These are phyloP conservation scores for Ariopsis seemanni DNA, from an alignment of 2,113 vertebrate genomes.

Conservation along the genomic window DNA sequence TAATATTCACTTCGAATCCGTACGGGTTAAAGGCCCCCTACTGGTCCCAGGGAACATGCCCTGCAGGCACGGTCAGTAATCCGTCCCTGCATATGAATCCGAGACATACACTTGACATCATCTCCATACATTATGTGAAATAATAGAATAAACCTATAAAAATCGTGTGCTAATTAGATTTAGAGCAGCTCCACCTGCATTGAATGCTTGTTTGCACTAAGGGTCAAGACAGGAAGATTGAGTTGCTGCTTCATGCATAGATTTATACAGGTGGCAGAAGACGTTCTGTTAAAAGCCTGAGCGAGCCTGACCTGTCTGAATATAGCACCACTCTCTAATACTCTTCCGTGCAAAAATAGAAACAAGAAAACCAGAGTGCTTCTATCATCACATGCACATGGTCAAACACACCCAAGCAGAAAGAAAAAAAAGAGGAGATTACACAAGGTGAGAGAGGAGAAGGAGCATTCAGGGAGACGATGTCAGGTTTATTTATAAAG, in stretches of 20 bases:
- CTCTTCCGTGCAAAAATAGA: slow-evolving; percentile 11
- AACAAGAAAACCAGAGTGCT: slow-evolving; percentile 33
- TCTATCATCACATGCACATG: slow-evolving; percentile 14
- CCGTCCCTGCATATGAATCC: not conserved
- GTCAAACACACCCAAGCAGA: not conserved
- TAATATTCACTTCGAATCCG: not conserved
- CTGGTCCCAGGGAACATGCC: not conserved
- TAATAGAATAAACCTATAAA: not conserved
- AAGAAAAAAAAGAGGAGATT: not conserved
- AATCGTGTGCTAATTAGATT: not conserved
- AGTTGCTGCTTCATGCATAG: slow-evolving; percentile 46
- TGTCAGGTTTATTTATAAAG: not conserved
- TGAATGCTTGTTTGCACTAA: not conserved
- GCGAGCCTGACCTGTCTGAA: slow-evolving; percentile 31
- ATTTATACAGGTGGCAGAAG: slow-evolving; percentile 36
- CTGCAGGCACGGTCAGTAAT: not conserved
- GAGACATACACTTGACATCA: not conserved
- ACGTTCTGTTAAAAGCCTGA: slow-evolving; percentile 44
- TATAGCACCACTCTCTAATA: slow-evolving; percentile 47
- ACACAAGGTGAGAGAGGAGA: not conserved
- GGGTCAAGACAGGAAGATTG: slow-evolving; percentile 29
- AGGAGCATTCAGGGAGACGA: not conserved
- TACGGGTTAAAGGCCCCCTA: not conserved
- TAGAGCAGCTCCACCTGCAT: not conserved
- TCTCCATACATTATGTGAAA: not conserved